A percentile compares a stretch with the other conserved stretches of the same genome.
phyloP scores from a whole-genome alignment of 2,113 vertebrate genomes.

The Lophura nycthemera region DNA sequence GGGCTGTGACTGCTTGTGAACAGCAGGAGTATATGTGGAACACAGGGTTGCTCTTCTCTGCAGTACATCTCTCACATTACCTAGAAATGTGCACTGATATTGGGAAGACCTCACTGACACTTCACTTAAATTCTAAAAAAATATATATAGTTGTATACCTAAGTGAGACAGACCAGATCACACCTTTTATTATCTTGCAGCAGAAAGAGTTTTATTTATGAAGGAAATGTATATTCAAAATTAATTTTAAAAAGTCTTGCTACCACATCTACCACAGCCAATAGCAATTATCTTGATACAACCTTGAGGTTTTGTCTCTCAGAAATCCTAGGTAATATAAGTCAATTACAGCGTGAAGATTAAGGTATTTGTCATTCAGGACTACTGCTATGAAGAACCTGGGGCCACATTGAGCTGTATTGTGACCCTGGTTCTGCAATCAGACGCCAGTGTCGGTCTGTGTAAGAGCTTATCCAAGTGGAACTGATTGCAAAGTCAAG shows the following conservation, averaged over 20 bases:
- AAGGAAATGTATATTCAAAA: not conserved
- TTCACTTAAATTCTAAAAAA: not conserved
- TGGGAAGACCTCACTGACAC: not conserved
- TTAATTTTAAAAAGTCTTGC: not conserved
- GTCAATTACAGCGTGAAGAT: not conserved
- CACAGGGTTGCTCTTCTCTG: not conserved
- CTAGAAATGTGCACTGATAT: not conserved
- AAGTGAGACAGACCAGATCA: not conserved
- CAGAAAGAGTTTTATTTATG: not conserved
- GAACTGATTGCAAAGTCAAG: not conserved
- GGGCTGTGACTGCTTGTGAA: not conserved
- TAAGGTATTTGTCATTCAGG: not conserved
- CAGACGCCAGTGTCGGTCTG: accelerated
- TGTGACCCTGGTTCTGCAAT: not conserved
- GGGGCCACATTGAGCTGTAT: not conserved
- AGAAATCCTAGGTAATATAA: not conserved
- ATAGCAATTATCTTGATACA: not conserved
- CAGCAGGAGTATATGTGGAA: not conserved
- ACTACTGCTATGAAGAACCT: not conserved
- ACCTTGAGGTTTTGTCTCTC: not conserved
- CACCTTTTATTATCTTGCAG: not conserved
- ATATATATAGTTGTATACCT: not conserved
- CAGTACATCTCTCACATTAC: not conserved
- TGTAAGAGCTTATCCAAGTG: not conserved
- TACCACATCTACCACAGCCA: not conserved